Percentiles rank a stretch among this genome's conserved stretches.
Evolutionary conservation across 2,797 vertebrate species (phyloP).

Genomic region (Artibeus lituratus): DNA sequence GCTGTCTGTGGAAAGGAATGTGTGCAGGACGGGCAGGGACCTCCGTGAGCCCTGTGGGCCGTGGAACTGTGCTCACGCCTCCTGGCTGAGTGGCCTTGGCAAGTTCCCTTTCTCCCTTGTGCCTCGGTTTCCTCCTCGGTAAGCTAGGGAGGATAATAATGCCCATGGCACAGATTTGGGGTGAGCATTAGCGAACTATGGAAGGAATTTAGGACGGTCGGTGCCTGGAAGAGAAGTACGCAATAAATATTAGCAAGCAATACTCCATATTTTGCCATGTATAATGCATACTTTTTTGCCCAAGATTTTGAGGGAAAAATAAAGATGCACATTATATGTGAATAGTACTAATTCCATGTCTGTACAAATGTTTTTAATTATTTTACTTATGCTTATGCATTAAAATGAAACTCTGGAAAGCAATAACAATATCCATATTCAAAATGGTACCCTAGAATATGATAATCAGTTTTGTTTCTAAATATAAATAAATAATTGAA

Average conservation of each 20-base stretch:
- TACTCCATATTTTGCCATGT: neutral
- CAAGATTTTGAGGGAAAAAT: too few relatives aligned
- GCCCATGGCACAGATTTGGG: neutral
- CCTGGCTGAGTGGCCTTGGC: neutral
- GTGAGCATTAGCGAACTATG: neutral
- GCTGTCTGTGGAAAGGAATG: fast-evolving
- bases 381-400: too few relatives aligned
- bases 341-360: too few relatives aligned
- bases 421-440: too few relatives aligned
- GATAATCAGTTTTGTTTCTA: too few relatives aligned
- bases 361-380: too few relatives aligned
- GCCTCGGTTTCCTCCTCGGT: neutral
- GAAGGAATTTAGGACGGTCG: neutral
- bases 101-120: neutral
- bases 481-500: too few relatives aligned
- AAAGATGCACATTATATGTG: too few relatives aligned
- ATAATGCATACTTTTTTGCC: too few relatives aligned
- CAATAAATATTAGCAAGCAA: neutral
- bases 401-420: too few relatives aligned
- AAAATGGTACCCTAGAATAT: too few relatives aligned
- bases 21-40: neutral
- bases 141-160: neutral
- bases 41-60: neutral
- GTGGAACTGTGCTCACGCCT: neutral
- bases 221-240: neutral